These are phyloP conservation scores for Andricus grossulariae DNA, from an alignment of 1,140 invertebrate species.

Conservation along the genomic window DNA sequence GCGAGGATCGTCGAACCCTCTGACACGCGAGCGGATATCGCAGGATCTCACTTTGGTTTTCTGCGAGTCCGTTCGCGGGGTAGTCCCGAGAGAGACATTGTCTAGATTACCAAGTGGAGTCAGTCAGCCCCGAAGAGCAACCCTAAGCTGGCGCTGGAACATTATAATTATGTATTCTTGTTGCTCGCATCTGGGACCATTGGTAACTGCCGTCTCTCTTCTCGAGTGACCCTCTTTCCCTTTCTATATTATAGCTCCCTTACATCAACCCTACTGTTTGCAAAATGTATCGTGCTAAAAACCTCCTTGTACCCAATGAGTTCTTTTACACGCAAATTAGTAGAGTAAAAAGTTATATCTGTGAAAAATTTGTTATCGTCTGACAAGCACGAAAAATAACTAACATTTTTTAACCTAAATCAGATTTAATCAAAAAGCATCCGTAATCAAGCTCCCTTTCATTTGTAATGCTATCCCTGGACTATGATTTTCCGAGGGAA, in stretches of 20 bases:
- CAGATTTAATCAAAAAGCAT: constrained; percentile 22
- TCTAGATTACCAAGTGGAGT: constrained; percentile 53
- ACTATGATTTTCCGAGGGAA: constrained; percentile 21
- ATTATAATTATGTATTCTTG: constrained; percentile 59
- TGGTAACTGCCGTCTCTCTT: constrained; percentile 22
- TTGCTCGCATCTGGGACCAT: constrained; percentile 53
- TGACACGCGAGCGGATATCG: constrained; percentile 8
- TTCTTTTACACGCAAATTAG: too few species aligned
- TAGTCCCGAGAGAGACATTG: constrained; percentile 48
- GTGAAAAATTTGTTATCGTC: too few species aligned
- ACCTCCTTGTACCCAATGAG: too few species aligned
- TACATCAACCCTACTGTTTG: too few species aligned
- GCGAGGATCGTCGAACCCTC: constrained; percentile 4
- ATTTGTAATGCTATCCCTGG: not conserved
- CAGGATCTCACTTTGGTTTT: constrained; percentile 46
- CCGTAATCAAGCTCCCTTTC: constrained; percentile 14
- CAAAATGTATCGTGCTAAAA: too few species aligned
- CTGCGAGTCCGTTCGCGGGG: constrained; percentile 35
- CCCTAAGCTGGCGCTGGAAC: constrained; percentile 51
- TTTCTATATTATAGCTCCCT: too few species aligned
- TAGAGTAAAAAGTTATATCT: too few species aligned
- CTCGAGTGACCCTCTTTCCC: not conserved
- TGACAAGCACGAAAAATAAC: too few species aligned
- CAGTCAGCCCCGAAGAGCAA: constrained; percentile 41
- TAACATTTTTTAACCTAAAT: constrained; percentile 3